Evolutionary conservation across 2,888 invertebrate species (phyloP).

Genomic region (Andrena minutula): DNA sequence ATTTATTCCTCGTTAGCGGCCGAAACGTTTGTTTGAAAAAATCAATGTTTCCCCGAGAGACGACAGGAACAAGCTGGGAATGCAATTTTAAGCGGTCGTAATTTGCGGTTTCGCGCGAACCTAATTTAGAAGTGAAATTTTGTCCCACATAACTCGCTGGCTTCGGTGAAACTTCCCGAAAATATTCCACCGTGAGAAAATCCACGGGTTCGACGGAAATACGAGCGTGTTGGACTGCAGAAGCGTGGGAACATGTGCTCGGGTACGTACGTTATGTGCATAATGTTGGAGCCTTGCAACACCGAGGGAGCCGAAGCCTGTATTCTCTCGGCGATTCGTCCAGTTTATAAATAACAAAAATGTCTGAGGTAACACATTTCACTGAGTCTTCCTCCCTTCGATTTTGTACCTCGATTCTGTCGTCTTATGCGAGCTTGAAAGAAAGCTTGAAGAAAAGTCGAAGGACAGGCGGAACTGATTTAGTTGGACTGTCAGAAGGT

Average conservation of each 20-base stretch:
- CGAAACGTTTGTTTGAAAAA: neutral
- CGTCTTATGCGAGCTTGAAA: neutral
- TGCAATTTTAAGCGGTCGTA: conserved; percentile 16
- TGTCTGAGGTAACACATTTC: neutral
- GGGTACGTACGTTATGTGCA: neutral
- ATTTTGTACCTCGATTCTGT: neutral
- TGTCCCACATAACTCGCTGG: neutral
- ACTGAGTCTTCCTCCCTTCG: neutral
- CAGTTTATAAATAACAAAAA: conserved; percentile 1
- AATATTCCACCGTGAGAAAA: conserved; percentile 23
- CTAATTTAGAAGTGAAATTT: conserved; percentile 38
- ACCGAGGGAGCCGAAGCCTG: conserved; percentile 2
- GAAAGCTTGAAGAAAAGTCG: neutral
- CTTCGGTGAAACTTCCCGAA: neutral
- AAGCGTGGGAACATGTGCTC: conserved; percentile 15
- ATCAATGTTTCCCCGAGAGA: neutral
- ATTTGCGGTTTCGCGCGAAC: conserved; percentile 23
- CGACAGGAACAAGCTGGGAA: neutral
- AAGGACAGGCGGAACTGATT: neutral
- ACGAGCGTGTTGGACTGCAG: neutral
- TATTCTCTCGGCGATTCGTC: neutral
- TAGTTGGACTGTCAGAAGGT: conserved; percentile 32
- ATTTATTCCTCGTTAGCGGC: neutral
- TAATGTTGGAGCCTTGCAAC: neutral
- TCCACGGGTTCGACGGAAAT: neutral